A percentile compares a stretch with the other conserved stretches of the same genome.
Conservation (phyloP, 2,113 vertebrate species). For the Pachypanchax playfairii region DNA sequence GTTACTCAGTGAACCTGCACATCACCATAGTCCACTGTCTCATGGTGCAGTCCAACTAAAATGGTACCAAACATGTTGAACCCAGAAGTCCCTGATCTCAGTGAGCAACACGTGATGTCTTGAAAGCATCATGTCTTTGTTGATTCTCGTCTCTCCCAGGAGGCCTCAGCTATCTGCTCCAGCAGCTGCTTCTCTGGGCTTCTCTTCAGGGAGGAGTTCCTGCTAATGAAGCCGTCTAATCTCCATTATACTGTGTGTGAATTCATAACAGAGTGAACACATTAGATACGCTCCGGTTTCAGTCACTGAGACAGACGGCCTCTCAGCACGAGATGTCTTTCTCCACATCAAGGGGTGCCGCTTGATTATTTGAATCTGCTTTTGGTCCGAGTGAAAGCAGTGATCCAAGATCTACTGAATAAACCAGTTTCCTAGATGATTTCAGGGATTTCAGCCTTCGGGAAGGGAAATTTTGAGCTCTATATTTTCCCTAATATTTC, state of each 20-base stretch:
- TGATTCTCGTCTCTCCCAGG: constrained; percentile 2
- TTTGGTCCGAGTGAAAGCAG: neutral
- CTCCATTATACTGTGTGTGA: constrained; percentile 40
- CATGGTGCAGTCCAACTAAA: neutral
- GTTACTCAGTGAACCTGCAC: too few relatives aligned
- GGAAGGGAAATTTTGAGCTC: too few relatives aligned
- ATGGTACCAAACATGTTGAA: neutral
- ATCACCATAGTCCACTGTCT: too few relatives aligned
- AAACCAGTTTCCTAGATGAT: too few relatives aligned
- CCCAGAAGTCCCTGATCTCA: too few relatives aligned
- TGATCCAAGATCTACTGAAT: neutral
- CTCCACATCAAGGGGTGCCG: constrained; percentile 6
- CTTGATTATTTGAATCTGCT: neutral
- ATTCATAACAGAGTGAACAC: constrained; percentile 42
- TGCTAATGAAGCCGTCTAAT: constrained; percentile 51
- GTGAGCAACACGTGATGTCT: constrained; percentile 9
- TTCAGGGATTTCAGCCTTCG: too few relatives aligned
- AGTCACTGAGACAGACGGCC: constrained; percentile 38
- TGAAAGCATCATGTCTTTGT: constrained; percentile 25
- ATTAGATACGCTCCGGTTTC: constrained; percentile 53
- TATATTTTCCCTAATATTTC: too few relatives aligned
- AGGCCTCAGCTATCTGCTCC: constrained; percentile 35
- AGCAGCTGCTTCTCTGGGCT: constrained; percentile 44
- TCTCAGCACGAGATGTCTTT: constrained; percentile 32
- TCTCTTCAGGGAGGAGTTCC: constrained; percentile 1